Percentiles rank a stretch among this genome's conserved stretches.
Evolutionary conservation across 2,113 vertebrate species (phyloP).

Genomic region (Anhinga rufa): DNA sequence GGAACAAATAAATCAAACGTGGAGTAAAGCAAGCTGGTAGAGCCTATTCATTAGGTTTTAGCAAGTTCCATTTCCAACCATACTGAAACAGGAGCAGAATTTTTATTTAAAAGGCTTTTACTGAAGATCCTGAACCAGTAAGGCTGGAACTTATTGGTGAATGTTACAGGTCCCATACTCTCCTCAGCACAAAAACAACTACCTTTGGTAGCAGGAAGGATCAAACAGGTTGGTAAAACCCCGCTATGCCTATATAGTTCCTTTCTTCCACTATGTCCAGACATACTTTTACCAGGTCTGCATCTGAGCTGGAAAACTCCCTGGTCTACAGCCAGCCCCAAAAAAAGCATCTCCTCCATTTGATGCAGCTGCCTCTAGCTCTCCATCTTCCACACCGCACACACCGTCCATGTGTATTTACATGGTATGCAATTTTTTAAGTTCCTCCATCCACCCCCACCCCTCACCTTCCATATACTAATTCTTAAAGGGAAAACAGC

Average conservation of each 20-base stretch:
- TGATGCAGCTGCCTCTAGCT: background rate
- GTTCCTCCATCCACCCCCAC: background rate
- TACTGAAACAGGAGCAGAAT: background rate
- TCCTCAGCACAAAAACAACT: background rate
- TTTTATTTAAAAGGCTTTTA: background rate
- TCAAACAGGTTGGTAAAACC: background rate
- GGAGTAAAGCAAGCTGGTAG: background rate
- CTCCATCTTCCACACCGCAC: background rate
- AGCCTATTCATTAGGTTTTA: background rate
- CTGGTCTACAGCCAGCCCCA: background rate
- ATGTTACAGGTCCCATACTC: background rate
- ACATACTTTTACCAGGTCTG: background rate
- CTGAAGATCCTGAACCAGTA: background rate
- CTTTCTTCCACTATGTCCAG: background rate
- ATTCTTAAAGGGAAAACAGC: background rate
- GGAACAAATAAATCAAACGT: background rate
- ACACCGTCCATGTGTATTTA: background rate
- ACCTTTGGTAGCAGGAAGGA: background rate
- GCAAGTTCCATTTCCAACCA: background rate
- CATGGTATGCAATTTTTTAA: background rate
- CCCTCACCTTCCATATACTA: background rate
- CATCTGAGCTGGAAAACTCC: background rate
- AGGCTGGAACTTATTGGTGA: background rate
- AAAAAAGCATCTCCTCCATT: background rate
- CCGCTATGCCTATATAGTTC: background rate